Evolutionary conservation across 2,888 invertebrate genomes (phyloP), one percentile per base, ranked within the genome.

Genomic region (Euplexia lucipara): DNA sequence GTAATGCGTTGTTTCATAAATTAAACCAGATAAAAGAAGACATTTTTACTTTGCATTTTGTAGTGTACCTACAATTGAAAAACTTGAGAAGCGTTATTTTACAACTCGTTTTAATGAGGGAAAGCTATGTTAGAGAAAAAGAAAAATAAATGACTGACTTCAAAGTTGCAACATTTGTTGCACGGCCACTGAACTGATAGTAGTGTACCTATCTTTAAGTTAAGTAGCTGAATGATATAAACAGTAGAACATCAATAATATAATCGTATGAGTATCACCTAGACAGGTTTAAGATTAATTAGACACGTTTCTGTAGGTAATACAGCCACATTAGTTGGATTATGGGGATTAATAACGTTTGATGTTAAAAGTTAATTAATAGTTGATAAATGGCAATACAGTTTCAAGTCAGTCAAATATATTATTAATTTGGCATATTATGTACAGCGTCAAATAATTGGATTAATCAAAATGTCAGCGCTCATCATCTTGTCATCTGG

Each of bases 381-480:
- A 70, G 66, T 72, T 81, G 68, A 70, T 81, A 74, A 78, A 76
- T 72, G 45, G 64, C 68, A 68, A 66, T 64, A 70, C 53, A 26
- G 44, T 61, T 63, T 70, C 56, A 34, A 74, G 63, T 41, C 66
- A 79, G 63, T 82, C 82, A 79, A 77, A 84, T 71, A 84, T 76
- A 69, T 79, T 69, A 78, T 83, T 84, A 86, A 82, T 83, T 76
- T 75, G 68, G 58, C 75, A 81, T 73, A 75, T 74, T 72, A 79
- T 76, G 75, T 76, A 79, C 75, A 81, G 66, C 76, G 73, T 66
- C 79, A 79, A 79, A 82, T 83, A 85, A 85, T 86, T 81, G 81
- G 79, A 83, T 85, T 86, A 85, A 86, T 85, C 83, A 84, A 83
- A 82, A 81, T 80, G 84, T 79, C 86, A 79, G 64, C 74, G 76